Conservation (phyloP, 2,888 invertebrate genomes). For the Penaeus monodon region DNA sequence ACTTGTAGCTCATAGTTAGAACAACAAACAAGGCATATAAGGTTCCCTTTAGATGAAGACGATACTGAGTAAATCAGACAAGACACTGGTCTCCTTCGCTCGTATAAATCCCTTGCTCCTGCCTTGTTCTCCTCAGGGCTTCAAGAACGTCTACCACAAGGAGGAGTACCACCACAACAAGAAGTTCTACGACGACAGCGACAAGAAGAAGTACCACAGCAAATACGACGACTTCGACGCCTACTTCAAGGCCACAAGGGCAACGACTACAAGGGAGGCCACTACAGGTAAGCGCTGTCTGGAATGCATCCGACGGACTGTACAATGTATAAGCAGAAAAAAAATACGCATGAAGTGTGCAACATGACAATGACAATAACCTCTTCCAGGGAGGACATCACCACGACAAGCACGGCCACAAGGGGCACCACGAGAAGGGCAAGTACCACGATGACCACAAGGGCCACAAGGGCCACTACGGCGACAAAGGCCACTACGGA, state of each 20-base stretch:
- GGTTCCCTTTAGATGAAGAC: too few species aligned
- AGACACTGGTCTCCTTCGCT: too few species aligned
- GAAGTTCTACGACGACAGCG: conserved; percentile 84
- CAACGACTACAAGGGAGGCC: conserved; percentile 75
- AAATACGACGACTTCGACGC: conserved; percentile 84
- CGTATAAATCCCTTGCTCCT: not conserved
- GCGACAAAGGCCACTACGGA: conserved; percentile 75
- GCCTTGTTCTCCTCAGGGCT: conserved; percentile 74
- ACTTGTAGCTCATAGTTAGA: too few species aligned
- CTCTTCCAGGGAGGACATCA: conserved; percentile 63
- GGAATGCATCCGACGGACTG: not conserved
- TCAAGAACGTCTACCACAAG: conserved; percentile 86
- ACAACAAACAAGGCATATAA: too few species aligned
- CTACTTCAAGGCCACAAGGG: conserved; percentile 81
- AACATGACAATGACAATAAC: not conserved
- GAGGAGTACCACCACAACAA: conserved; percentile 84
- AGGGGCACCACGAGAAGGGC: conserved; percentile 83
- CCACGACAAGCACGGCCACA: conserved; percentile 69
- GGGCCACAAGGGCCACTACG: conserved; percentile 74
- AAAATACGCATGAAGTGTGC: too few species aligned
- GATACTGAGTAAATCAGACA: too few species aligned
- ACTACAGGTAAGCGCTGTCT: conserved; percentile 38
- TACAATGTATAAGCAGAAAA: too few species aligned
- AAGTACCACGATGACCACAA: conserved; percentile 66
- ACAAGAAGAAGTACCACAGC: conserved; percentile 80